Conservation (phyloP, 30 jellyfish, hydroid and myxozoan genomes). For the Pelagia noctiluca region DNA sequence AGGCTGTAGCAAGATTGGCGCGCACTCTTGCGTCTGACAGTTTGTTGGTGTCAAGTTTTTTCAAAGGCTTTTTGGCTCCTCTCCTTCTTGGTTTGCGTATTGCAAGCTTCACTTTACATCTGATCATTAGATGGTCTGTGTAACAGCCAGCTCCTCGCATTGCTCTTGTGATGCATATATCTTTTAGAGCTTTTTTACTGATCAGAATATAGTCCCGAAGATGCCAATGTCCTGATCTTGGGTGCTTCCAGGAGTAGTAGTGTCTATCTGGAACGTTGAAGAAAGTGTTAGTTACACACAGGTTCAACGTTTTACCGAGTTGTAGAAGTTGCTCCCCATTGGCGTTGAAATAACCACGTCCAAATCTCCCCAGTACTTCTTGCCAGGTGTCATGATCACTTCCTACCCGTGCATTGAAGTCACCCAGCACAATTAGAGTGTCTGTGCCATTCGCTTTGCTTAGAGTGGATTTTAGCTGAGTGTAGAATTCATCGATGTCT, state of each 20-base stretch:
- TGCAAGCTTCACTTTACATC: neutral
- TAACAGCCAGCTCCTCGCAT: slow-evolving; percentile 52
- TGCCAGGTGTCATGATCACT: slow-evolving; percentile 44
- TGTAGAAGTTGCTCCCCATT: slow-evolving; percentile 46
- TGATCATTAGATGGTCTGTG: slow-evolving; percentile 42
- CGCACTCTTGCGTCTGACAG: too few species aligned
- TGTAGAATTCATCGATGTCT: slow-evolving; percentile 31
- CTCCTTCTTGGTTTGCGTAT: slow-evolving; percentile 11
- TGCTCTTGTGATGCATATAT: slow-evolving; percentile 17
- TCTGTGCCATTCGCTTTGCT: slow-evolving; percentile 17
- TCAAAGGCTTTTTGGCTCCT: too few species aligned
- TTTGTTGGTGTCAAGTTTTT: too few species aligned
- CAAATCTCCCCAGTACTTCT: slow-evolving; percentile 40
- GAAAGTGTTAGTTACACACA: slow-evolving; percentile 35
- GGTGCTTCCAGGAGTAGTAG: slow-evolving; percentile 66
- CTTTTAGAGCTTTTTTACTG: slow-evolving; percentile 12
- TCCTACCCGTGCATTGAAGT: slow-evolving; percentile 45
- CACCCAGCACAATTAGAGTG: slow-evolving; percentile 40
- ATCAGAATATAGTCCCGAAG: slow-evolving; percentile 36
- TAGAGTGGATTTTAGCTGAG: slow-evolving; percentile 14
- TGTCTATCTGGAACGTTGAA: slow-evolving; percentile 47
- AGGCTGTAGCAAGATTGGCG: too few species aligned
- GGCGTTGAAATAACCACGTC: slow-evolving; percentile 31
- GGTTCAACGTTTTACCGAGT: slow-evolving; percentile 44
- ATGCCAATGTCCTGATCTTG: slow-evolving; percentile 70